phyloP scores from a whole-genome alignment of 2,113 vertebrate genomes.

The Channa argus region DNA sequence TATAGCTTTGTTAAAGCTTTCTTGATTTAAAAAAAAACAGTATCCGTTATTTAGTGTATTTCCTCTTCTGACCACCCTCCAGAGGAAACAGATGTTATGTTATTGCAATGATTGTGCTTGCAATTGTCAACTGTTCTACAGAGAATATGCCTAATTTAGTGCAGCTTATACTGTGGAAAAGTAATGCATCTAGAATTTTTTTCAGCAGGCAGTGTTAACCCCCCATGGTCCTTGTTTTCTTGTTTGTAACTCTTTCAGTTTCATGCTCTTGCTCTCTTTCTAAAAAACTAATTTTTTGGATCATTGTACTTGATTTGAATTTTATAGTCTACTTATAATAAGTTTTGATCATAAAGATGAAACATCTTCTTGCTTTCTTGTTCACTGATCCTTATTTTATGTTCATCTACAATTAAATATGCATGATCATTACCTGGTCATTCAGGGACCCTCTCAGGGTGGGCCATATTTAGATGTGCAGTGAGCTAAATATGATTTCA shows the following conservation, averaged over 20 bases:
- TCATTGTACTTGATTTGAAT: not conserved
- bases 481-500: not conserved
- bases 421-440: not conserved
- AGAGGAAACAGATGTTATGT: not conserved
- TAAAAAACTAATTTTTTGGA: not conserved
- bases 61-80: not conserved
- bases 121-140: not conserved
- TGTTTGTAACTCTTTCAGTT: not conserved
- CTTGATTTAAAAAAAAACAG: not conserved
- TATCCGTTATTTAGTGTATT: not conserved
- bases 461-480: constrained; percentile 12
- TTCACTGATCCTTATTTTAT: not conserved
- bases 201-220: not conserved
- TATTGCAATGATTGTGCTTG: not conserved
- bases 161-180: not conserved
- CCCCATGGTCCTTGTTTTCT: constrained; percentile 1
- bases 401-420: not conserved
- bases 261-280: constrained; percentile 2
- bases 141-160: not conserved
- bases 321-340: not conserved
- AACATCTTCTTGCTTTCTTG: not conserved
- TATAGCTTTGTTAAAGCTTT: not conserved
- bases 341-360: not conserved
- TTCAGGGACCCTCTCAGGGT: not conserved
- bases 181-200: not conserved